A percentile compares a stretch with the other conserved stretches of the same genome.
These are phyloP conservation scores for Triplophysa rosa DNA, from an alignment of 2,113 vertebrate species.

Conservation along the genomic window DNA sequence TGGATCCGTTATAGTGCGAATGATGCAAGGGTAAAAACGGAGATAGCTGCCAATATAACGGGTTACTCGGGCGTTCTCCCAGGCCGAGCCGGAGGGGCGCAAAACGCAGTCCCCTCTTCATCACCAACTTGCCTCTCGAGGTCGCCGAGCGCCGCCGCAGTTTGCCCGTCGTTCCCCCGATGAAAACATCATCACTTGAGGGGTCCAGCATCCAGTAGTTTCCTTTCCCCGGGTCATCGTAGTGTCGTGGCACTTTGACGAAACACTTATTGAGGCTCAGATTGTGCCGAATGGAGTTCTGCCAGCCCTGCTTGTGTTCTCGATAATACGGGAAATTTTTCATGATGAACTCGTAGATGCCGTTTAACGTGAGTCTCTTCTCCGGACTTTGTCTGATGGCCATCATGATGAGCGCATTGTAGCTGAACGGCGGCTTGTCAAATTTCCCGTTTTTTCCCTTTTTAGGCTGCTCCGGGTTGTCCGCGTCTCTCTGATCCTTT, in stretches of 20 bases:
- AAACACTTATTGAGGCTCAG: slow-evolving; percentile 70
- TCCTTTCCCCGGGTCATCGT: slow-evolving; percentile 68
- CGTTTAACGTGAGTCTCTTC: slow-evolving; percentile 66
- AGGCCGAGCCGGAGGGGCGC: slow-evolving; percentile 62
- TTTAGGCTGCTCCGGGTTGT: slow-evolving; percentile 43
- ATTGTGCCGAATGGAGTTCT: slow-evolving; percentile 69
- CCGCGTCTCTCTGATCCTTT: slow-evolving; percentile 45
- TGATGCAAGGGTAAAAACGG: slow-evolving; percentile 64
- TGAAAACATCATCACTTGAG: slow-evolving; percentile 68
- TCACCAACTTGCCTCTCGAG: slow-evolving; percentile 64
- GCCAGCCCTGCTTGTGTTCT: slow-evolving; percentile 69
- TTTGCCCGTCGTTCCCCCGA: slow-evolving; percentile 67
- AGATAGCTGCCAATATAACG: slow-evolving; percentile 65
- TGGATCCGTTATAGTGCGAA: slow-evolving; percentile 58
- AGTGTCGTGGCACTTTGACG: slow-evolving; percentile 68
- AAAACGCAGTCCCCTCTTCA: slow-evolving; percentile 64
- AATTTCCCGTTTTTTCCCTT: slow-evolving; percentile 56
- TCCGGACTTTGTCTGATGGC: slow-evolving; percentile 67
- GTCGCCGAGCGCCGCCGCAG: slow-evolving; percentile 65
- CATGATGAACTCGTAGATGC: slow-evolving; percentile 70
- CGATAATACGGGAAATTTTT: slow-evolving; percentile 68
- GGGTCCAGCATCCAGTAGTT: slow-evolving; percentile 72
- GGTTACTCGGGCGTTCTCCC: slow-evolving; percentile 59
- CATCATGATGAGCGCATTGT: slow-evolving; percentile 71
- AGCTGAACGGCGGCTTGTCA: slow-evolving; percentile 69